phyloP scores from a whole-genome alignment of 2,888 invertebrate species.

The Notocelia uddmanniana region DNA sequence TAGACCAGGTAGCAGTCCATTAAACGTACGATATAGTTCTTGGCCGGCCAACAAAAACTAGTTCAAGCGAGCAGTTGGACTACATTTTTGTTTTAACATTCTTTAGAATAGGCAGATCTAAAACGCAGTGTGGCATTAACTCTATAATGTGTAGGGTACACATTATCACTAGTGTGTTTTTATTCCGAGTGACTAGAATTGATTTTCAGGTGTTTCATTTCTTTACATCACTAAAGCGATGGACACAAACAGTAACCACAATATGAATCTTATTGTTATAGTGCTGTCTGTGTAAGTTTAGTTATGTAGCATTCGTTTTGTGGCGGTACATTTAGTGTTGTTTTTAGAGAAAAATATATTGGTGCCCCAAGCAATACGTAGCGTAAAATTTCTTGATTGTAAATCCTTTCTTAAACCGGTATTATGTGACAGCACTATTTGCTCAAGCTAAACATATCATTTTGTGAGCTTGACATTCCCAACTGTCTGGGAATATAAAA shows the following conservation, averaged over 20 bases:
- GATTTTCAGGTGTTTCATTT: neutral
- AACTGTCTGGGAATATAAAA: neutral
- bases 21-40: conserved; percentile 26
- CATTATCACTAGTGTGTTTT: neutral
- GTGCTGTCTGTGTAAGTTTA: neutral
- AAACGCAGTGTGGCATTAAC: neutral
- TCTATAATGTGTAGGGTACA: neutral
- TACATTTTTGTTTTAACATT: conserved; percentile 41
- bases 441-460: neutral
- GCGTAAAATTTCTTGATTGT: neutral
- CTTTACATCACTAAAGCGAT: too few species aligned
- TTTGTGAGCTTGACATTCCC: neutral
- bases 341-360: neutral
- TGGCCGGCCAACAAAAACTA: conserved; percentile 30
- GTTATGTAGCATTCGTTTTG: neutral
- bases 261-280: neutral
- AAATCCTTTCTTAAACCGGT: neutral
- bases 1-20: conserved; percentile 21
- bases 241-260: neutral
- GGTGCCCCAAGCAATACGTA: neutral
- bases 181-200: neutral
- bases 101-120: conserved; percentile 20
- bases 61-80: conserved; percentile 32
- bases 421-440: neutral
- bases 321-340: neutral